phyloP scores from a whole-genome alignment of 2,113 vertebrate genomes.

The Ancistrus triradiatus region DNA sequence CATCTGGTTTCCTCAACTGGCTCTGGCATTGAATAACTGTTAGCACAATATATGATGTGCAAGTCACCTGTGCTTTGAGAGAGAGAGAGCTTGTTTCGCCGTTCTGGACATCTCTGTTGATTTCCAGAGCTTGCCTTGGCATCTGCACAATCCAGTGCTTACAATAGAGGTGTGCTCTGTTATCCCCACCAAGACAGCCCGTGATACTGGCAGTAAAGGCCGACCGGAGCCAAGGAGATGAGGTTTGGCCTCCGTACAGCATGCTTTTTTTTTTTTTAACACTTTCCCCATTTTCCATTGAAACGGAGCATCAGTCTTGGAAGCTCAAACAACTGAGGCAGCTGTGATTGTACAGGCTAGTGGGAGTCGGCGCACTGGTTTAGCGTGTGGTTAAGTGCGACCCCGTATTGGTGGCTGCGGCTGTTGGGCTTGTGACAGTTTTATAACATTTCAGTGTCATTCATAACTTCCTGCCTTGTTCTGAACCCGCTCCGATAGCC shows the following conservation, averaged over 20 bases:
- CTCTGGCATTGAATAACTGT: no score
- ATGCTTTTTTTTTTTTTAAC: neutral
- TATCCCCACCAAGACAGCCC: slow-evolving; percentile 36
- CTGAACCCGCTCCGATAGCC: neutral
- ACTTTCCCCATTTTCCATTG: slow-evolving; percentile 13
- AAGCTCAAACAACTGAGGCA: slow-evolving; percentile 20
- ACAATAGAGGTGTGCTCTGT: slow-evolving; percentile 43
- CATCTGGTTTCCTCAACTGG: no score
- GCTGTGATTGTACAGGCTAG: slow-evolving; percentile 4
- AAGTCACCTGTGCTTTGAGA: neutral
- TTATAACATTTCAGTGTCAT: slow-evolving; percentile 23
- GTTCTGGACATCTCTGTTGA: slow-evolving; percentile 2
- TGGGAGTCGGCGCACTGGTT: neutral
- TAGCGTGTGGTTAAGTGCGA: neutral
- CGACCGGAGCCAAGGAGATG: slow-evolving; percentile 32
- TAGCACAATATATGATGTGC: no score
- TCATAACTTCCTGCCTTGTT: slow-evolving; percentile 12
- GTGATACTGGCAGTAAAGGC: slow-evolving; percentile 31
- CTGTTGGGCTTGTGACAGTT: slow-evolving; percentile 2
- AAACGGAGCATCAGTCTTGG: slow-evolving; percentile 14
- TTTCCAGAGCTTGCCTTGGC: slow-evolving; percentile 43
- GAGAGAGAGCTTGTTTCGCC: neutral
- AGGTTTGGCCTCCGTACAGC: slow-evolving; percentile 34
- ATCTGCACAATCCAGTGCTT: slow-evolving; percentile 26
- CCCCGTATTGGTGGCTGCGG: slow-evolving; percentile 3